Evolutionary conservation across 37 sponge, comb jelly and placozoan genomes (phyloP), one percentile per base, ranked within the genome.

Genomic region (Chondrosia reniformis): DNA sequence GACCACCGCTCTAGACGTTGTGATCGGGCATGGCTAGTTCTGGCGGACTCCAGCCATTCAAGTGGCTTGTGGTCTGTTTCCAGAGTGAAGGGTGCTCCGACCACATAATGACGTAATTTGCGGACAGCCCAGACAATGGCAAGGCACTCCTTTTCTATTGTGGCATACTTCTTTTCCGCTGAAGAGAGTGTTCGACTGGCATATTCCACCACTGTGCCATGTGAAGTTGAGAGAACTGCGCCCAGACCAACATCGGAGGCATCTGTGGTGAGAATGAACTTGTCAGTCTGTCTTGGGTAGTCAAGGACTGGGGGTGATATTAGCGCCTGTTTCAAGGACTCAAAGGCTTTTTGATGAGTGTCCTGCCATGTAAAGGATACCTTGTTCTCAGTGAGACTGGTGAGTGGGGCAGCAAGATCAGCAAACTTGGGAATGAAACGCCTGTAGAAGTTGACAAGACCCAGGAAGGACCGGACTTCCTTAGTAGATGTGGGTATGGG

Each of bases 41-140:
- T 72, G 39, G 45, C 38, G 13, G 44, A 72, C 44, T 72, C 74
- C 34, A 40, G 40, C 42, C 74, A 72, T 37, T 37, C 22, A 42
- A 72, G 24, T 72, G 74, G 74, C 24, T 72, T 72, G 74, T 72
- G 74, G 42, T 72, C 74, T 38, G 74, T 72, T 72, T 72, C 42
- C 2, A 72, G 9, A 37, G 42, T 37, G 24, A 72, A 72, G 25
- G 13, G 44, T 38, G 74, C 74, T 38, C 74, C 74, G 24, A 72
- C 43, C 2, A 72, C 45, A 45, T 72, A 72, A 4, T 72, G 74
- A 4, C 74, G 38, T 2, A 72, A 72, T 25, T 72, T 72, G 25
- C 40, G 1, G 42, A 37, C 42, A 37, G 74, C 74, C 74, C 74
- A 72, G 22, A 72, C 74, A 38, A 72, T 72, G 6, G 74, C 45